phyloP scores from a whole-genome alignment of 2,797 vertebrate genomes.

The Pangasius mekongensis region DNA sequence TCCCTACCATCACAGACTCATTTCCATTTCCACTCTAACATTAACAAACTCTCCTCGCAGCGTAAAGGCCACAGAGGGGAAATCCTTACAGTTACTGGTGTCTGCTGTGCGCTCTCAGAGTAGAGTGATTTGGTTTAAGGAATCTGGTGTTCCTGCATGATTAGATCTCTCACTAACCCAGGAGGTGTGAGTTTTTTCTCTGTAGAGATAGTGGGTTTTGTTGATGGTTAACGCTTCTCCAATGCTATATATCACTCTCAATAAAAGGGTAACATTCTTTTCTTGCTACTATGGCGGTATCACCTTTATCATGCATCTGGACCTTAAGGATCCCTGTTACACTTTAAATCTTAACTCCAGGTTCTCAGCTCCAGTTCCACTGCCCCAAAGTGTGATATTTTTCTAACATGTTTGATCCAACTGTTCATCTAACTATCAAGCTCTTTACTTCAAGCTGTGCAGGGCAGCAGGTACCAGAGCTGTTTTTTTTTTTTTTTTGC shows the following conservation, averaged over 20 bases:
- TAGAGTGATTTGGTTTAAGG: slow-evolving; percentile 33
- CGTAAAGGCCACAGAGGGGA: slow-evolving; percentile 22
- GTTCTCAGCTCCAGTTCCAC: not conserved
- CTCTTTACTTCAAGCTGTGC: not conserved
- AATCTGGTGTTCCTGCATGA: slow-evolving; percentile 56
- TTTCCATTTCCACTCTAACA: slow-evolving; percentile 33
- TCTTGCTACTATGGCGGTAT: not conserved
- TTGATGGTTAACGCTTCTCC: slow-evolving; percentile 30
- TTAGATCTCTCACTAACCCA: slow-evolving; percentile 51
- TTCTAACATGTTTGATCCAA: not conserved
- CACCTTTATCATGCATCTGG: not conserved
- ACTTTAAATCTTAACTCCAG: not conserved
- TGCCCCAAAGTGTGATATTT: not conserved
- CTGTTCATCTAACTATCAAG: not conserved
- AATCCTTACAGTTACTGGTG: slow-evolving; percentile 63
- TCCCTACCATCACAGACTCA: slow-evolving; percentile 16
- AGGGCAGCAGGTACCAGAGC: not conserved
- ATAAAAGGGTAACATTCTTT: not conserved
- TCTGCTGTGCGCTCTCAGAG: slow-evolving; percentile 49
- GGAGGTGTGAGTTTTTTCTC: slow-evolving; percentile 37
- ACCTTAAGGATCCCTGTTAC: not conserved
- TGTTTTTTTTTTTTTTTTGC: not conserved
- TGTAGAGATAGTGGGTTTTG: slow-evolving; percentile 24
- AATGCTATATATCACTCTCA: not conserved
- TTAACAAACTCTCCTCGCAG: slow-evolving; percentile 49